Conservation (phyloP, 2,113 vertebrate genomes). For the Clarias macrocephalus region DNA sequence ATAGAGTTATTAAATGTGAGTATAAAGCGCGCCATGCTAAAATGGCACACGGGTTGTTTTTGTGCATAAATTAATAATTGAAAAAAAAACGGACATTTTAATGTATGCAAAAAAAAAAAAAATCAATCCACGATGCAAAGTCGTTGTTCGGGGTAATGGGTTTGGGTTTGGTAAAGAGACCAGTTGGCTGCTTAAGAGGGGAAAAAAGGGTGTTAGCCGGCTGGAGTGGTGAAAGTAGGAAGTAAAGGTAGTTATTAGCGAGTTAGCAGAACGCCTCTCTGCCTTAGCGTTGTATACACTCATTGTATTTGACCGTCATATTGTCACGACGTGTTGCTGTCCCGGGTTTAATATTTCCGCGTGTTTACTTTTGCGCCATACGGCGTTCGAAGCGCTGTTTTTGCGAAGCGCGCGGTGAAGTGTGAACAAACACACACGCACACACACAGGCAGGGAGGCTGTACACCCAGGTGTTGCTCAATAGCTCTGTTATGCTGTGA, state of each 20-base stretch:
- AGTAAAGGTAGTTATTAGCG: constrained; percentile 67
- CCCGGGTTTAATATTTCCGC: not conserved
- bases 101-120: not conserved
- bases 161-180: constrained; percentile 42
- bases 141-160: constrained; percentile 21
- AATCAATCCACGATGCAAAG: constrained; percentile 5
- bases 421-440: not conserved
- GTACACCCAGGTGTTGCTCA: constrained; percentile 35
- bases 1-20: constrained; percentile 96
- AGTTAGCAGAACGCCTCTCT: constrained; percentile 48
- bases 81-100: not conserved
- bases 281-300: not conserved
- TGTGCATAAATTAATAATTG: not conserved
- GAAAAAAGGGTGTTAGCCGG: constrained; percentile 73
- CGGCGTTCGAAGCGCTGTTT: not conserved
- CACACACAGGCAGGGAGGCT: not conserved
- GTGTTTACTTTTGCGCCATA: not conserved
- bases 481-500: not conserved
- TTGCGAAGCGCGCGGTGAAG: not conserved
- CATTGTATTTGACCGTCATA: not conserved
- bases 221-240: constrained; percentile 69
- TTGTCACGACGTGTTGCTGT: not conserved
- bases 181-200: constrained; percentile 38
- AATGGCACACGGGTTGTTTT: not conserved
- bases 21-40: constrained; percentile 49